These are phyloP conservation scores for Euura lappo DNA, from an alignment of 1,140 invertebrate species.

Conservation along the genomic window DNA sequence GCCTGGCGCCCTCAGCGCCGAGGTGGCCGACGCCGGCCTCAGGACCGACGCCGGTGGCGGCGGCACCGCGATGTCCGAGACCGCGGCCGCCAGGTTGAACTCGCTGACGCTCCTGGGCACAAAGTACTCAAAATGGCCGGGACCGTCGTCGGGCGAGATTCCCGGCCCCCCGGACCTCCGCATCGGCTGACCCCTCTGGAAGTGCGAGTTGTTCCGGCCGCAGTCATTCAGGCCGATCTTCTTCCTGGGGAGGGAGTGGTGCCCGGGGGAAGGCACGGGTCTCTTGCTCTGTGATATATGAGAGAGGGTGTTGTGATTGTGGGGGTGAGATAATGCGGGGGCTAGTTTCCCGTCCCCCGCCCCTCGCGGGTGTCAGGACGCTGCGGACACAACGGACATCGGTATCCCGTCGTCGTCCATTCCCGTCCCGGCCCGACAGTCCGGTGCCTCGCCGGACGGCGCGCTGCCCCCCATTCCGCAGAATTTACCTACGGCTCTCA, in stretches of 20 bases:
- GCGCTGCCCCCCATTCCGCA: constrained; percentile 50
- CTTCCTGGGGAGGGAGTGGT: constrained; percentile 69
- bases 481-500: constrained; percentile 65
- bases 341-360: constrained; percentile 52
- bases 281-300: constrained; percentile 39
- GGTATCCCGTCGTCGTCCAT: constrained; percentile 64
- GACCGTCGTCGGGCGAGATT: constrained; percentile 49
- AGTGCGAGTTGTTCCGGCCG: constrained; percentile 54
- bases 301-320: constrained; percentile 31
- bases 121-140: constrained; percentile 78
- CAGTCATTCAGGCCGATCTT: constrained; percentile 50
- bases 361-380: constrained; percentile 69
- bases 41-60: constrained; percentile 54
- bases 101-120: constrained; percentile 82
- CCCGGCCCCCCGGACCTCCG: constrained; percentile 67
- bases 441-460: constrained; percentile 40
- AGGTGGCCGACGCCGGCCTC: constrained; percentile 34
- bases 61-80: constrained; percentile 59
- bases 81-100: constrained; percentile 73
- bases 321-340: constrained; percentile 23
- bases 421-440: constrained; percentile 51
- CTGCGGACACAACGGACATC: constrained; percentile 62
- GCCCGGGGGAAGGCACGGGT: constrained; percentile 60
- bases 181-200: constrained; percentile 69
- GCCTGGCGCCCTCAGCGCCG: constrained; percentile 34